A percentile compares a stretch with the other conserved stretches of the same genome.
Conservation (phyloP, 1,140 invertebrate species). For the Drosophila asahinai region DNA sequence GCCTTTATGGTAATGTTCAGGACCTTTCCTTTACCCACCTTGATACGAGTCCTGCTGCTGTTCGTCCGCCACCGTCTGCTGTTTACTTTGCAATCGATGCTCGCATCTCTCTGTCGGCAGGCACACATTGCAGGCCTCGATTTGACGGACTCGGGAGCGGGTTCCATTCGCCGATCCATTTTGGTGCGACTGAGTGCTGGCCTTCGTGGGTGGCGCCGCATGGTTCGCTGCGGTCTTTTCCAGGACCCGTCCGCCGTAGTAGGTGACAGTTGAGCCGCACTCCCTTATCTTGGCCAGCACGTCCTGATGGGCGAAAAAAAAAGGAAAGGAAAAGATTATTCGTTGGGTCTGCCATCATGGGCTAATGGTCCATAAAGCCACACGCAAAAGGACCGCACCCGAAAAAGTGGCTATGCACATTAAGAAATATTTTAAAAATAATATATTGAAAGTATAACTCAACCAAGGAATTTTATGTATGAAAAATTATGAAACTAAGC, state of each 20-base stretch:
- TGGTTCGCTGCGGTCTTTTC: constrained; percentile 86
- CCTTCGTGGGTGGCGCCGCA: constrained; percentile 16
- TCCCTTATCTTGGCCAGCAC: constrained; percentile 94
- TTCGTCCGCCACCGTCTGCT: constrained; percentile 10
- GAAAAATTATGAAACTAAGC: neutral
- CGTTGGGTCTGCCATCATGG: constrained; percentile 32
- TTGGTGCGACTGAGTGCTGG: constrained; percentile 25
- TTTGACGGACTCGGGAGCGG: constrained; percentile 69
- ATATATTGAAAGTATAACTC: neutral
- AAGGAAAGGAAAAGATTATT: constrained; percentile 16
- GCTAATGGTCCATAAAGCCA: constrained; percentile 68
- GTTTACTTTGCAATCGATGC: constrained; percentile 52
- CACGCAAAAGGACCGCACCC: constrained; percentile 48
- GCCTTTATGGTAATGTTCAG: neutral
- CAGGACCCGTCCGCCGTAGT: constrained; percentile 93
- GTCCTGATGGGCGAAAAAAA: constrained; percentile 86
- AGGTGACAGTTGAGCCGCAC: constrained; percentile 93
- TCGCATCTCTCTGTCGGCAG: constrained; percentile 52
- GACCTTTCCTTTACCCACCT: constrained; percentile 37
- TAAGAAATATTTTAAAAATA: no score
- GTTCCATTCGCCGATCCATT: constrained; percentile 43
- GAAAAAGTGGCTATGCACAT: neutral
- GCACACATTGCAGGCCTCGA: constrained; percentile 69
- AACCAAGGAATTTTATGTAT: neutral
- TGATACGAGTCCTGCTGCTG: constrained; percentile 69